These are phyloP conservation scores for Lumbricus terrestris DNA, from an alignment of 2,888 invertebrate species.

Conservation along the genomic window DNA sequence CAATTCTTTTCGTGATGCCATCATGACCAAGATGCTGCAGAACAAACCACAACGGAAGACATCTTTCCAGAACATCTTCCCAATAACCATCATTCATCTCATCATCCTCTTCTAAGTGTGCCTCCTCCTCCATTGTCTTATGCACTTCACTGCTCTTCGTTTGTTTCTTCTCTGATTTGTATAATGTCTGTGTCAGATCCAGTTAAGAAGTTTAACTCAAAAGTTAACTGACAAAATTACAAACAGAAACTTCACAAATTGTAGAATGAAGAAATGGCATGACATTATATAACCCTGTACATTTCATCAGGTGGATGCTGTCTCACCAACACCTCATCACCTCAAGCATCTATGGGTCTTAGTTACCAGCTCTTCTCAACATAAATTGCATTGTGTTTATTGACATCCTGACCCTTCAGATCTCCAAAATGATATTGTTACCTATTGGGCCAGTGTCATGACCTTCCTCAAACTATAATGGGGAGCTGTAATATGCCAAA, in stretches of 20 bases:
- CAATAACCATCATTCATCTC: not conserved
- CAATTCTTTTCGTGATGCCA: not conserved
- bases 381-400: not conserved
- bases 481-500: too few relatives aligned
- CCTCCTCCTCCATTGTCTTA: not conserved
- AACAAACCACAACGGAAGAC: constrained; percentile 3
- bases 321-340: not conserved
- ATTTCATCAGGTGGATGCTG: not conserved
- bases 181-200: not conserved
- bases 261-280: not conserved
- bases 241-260: not conserved
- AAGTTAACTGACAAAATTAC: not conserved
- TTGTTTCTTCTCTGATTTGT: not conserved
- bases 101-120: not conserved
- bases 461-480: not conserved
- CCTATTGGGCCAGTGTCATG: not conserved
- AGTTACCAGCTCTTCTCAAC: not conserved
- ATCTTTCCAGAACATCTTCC: not conserved
- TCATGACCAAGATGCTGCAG: not conserved
- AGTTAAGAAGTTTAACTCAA: not conserved
- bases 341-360: not conserved
- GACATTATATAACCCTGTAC: not conserved
- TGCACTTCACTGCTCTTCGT: not conserved
- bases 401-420: not conserved
- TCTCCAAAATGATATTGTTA: not conserved